Evolutionary conservation across 2,888 invertebrate genomes (phyloP).

Genomic region (Sialis fuliginosa): DNA sequence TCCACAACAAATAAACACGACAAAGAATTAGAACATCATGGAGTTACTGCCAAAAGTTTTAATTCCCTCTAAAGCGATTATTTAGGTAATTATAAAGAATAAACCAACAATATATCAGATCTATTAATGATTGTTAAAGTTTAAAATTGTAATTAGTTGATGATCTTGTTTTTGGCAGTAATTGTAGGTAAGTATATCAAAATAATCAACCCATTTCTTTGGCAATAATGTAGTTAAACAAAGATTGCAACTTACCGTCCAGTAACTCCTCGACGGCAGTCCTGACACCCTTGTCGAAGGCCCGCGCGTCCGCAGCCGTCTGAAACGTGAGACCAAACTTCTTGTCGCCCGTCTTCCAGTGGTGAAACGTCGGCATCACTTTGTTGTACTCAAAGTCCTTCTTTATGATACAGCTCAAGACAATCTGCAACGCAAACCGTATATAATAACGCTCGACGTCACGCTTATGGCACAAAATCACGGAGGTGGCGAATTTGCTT

Average conservation of each 20-base stretch:
- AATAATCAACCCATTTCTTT: background rate
- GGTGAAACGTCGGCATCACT: conserved; percentile 97
- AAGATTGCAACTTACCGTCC: conserved; percentile 54
- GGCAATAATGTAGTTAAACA: conserved; percentile 1
- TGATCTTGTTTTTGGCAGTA: background rate
- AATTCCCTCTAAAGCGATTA: background rate
- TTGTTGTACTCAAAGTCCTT: conserved; percentile 93
- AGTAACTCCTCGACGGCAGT: conserved; percentile 77
- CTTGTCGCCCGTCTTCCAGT: conserved; percentile 92
- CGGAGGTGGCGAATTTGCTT: too few species aligned
- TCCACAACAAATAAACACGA: background rate
- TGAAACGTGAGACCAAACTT: conserved; percentile 92
- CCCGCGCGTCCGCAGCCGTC: conserved; percentile 84
- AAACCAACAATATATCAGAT: background rate
- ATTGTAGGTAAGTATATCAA: too few species aligned
- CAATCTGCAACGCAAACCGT: conserved; percentile 65
- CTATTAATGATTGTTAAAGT: too few species aligned
- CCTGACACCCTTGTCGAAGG: conserved; percentile 83
- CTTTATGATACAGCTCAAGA: conserved; percentile 85
- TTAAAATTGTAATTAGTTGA: background rate
- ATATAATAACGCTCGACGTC: conserved; percentile 6
- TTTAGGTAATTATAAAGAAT: background rate
- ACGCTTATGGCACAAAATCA: background rate
- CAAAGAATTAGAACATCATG: too few species aligned
- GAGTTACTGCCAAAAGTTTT: too few species aligned